A percentile compares a stretch with the other conserved stretches of the same genome.
Conservation (phyloP, 2,888 invertebrate species). For the Dryomyza anilis region DNA sequence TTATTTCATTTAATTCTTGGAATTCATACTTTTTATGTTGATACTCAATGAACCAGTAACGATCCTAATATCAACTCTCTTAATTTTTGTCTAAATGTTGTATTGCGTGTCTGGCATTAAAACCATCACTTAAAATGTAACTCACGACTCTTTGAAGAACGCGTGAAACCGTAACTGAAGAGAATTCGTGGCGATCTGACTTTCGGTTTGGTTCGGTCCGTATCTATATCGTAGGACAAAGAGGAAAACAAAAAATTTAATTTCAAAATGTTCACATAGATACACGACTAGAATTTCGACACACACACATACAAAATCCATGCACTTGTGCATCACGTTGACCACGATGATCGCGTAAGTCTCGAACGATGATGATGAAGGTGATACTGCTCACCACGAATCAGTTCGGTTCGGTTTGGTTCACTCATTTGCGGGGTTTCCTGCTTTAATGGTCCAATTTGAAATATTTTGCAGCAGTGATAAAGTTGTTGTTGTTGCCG, state of each 20-base stretch:
- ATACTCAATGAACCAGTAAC: too few species aligned
- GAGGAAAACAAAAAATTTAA: constrained; percentile 20
- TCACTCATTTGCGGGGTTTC: constrained; percentile 19
- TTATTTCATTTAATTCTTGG: too few species aligned
- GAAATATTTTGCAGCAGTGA: constrained; percentile 53
- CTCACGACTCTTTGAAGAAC: constrained; percentile 49
- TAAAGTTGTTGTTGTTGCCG: constrained; percentile 48
- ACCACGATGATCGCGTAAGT: constrained; percentile 38
- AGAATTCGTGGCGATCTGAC: constrained; percentile 6
- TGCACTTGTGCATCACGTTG: neutral
- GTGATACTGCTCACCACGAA: too few species aligned
- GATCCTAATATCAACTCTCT: too few species aligned
- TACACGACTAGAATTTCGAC: neutral
- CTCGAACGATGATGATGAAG: constrained; percentile 45
- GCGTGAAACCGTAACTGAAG: constrained; percentile 55
- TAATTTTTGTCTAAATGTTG: too few species aligned
- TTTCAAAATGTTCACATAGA: constrained; percentile 5
- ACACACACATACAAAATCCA: neutral
- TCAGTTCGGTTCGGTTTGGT: neutral
- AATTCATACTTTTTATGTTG: too few species aligned
- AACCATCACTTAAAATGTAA: constrained; percentile 40
- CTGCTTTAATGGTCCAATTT: constrained; percentile 53
- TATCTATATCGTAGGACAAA: neutral
- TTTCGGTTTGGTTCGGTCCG: neutral
- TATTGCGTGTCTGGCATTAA: constrained; percentile 23